A percentile compares a stretch with the other conserved stretches of the same genome.
Evolutionary conservation across 2,888 invertebrate species (phyloP).

Genomic region (Caenorhabditis afra): DNA sequence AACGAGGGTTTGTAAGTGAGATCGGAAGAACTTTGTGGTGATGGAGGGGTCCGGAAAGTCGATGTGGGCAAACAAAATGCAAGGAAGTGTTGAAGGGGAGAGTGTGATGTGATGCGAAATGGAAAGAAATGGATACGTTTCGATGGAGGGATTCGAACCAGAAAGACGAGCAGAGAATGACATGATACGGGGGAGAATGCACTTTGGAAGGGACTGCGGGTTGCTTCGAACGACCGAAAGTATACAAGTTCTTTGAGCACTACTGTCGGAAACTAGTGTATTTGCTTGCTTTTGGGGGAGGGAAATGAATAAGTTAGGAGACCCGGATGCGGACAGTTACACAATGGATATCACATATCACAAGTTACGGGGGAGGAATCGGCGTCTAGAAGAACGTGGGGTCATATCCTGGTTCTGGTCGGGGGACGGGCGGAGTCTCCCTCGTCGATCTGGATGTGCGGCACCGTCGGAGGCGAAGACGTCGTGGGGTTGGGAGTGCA

Average conservation of each 20-base stretch:
- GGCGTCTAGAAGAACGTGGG: conserved; percentile 1
- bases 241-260: not conserved
- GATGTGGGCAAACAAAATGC: not conserved
- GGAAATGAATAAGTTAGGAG: conserved; percentile 7
- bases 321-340: conserved; percentile 1
- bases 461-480: conserved; percentile 39
- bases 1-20: conserved; percentile 8
- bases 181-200: not conserved
- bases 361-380: conserved; percentile 8
- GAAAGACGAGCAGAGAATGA: conserved; percentile 11
- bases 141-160: conserved; percentile 4
- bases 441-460: conserved; percentile 55
- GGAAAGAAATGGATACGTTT: conserved; percentile 16
- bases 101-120: not conserved
- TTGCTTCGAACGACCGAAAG: not conserved
- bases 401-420: conserved; percentile 52
- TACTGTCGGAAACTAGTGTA: not conserved
- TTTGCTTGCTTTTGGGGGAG: not conserved
- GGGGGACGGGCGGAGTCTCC: conserved; percentile 53
- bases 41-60: not conserved
- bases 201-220: not conserved
- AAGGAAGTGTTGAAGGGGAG: conserved; percentile 1
- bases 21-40: conserved; percentile 1
- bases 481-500: conserved; percentile 34
- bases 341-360: conserved; percentile 37